phyloP scores from a whole-genome alignment of 2,888 invertebrate genomes.

The Omphaloscelis lunosa region DNA sequence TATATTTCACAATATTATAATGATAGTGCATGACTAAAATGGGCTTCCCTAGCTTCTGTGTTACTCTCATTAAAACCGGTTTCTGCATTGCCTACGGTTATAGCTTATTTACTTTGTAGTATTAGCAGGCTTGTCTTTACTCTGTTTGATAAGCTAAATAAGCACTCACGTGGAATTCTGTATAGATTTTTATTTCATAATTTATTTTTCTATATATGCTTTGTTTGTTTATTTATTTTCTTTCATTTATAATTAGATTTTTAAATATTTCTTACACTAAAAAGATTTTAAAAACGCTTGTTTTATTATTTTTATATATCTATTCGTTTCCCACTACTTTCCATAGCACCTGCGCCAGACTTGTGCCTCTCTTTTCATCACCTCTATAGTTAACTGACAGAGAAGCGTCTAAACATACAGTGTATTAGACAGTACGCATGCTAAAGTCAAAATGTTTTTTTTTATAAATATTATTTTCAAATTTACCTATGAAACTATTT shows the following conservation, averaged over 20 bases:
- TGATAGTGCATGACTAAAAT: constrained; percentile 64
- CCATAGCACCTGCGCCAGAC: too few species aligned
- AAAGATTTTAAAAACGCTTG: too few species aligned
- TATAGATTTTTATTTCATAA: not conserved
- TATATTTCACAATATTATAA: constrained; percentile 56
- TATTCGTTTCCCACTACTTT: too few species aligned
- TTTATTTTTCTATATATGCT: not conserved
- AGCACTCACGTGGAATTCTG: not conserved
- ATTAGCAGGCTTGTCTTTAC: constrained; percentile 1
- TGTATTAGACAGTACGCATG: not conserved
- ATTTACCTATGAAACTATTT: not conserved
- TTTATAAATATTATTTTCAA: not conserved
- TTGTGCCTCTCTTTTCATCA: too few species aligned
- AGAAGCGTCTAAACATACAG: not conserved
- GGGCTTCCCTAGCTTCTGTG: constrained; percentile 69
- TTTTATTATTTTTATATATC: too few species aligned
- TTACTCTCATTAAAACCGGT: constrained; percentile 64
- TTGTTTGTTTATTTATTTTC: too few species aligned
- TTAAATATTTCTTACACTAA: too few species aligned
- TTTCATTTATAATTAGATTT: too few species aligned
- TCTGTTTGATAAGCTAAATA: constrained; percentile 9
- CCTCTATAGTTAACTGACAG: not conserved
- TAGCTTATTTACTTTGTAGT: constrained; percentile 25
- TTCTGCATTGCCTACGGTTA: constrained; percentile 35
- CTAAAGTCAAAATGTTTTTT: not conserved